Conservation (phyloP, 2,113 vertebrate species). For the Bombycilla garrulus region DNA sequence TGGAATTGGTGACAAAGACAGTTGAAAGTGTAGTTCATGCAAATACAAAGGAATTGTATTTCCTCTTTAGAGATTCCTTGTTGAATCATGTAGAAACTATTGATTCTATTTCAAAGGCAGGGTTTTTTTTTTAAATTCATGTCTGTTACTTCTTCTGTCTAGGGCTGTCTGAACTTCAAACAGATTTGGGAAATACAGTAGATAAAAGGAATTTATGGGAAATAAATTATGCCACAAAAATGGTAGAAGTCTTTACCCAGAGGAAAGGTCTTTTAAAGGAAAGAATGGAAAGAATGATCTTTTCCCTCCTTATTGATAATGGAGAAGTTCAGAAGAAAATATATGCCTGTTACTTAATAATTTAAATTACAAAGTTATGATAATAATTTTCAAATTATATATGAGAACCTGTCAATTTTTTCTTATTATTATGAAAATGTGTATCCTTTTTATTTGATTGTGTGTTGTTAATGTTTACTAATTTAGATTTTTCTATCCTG, state of each 20-base stretch:
- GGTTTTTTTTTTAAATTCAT: neutral
- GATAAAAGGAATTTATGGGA: slow-evolving; percentile 28
- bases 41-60: slow-evolving; percentile 4
- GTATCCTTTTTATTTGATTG: slow-evolving; percentile 8
- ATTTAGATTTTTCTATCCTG: slow-evolving; percentile 19
- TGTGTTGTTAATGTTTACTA: slow-evolving; percentile 1
- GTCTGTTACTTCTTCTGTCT: slow-evolving; percentile 35
- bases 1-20: neutral
- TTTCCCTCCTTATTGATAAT: neutral
- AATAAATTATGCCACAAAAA: slow-evolving; percentile 31
- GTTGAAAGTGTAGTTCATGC: neutral
- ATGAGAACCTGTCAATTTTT: neutral
- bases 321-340: neutral
- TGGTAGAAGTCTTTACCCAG: neutral
- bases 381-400: neutral
- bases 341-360: neutral
- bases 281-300: neutral
- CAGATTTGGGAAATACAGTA: slow-evolving; percentile 5
- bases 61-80: slow-evolving; percentile 9
- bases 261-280: neutral
- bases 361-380: neutral
- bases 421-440: slow-evolving; percentile 4
- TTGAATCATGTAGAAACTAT: slow-evolving; percentile 57
- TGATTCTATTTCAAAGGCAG: slow-evolving; percentile 59
- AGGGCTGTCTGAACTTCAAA: slow-evolving; percentile 48